Conservation (phyloP, 2,113 vertebrate species). For the Cololabis saira region DNA sequence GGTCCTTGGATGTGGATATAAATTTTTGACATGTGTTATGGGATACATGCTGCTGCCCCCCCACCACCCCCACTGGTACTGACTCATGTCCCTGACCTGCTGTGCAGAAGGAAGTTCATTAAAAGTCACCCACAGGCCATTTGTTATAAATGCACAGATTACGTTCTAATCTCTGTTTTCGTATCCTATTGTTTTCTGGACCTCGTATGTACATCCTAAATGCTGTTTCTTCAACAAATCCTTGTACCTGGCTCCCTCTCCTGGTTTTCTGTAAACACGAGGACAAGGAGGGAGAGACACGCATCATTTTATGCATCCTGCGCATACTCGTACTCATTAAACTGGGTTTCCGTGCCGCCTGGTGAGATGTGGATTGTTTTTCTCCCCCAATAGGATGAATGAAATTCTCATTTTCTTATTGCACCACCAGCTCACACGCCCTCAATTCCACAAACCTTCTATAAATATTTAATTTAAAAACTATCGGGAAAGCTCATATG, state of each 20-base stretch:
- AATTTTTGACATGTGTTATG: constrained; percentile 56
- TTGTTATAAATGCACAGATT: not conserved
- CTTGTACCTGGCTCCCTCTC: constrained; percentile 80
- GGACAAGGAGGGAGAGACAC: not conserved
- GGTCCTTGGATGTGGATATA: constrained; percentile 32
- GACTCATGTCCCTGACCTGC: not conserved
- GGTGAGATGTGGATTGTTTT: not conserved
- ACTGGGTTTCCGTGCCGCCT: too few relatives aligned
- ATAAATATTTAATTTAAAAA: too few relatives aligned
- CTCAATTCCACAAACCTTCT: too few relatives aligned
- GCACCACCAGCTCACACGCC: too few relatives aligned
- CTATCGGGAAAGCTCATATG: too few relatives aligned
- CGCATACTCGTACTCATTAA: not conserved
- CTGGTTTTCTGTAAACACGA: constrained; percentile 62
- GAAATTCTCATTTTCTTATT: too few relatives aligned
- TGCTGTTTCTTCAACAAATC: constrained; percentile 41
- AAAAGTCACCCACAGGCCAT: not conserved
- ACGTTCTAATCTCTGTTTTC: not conserved
- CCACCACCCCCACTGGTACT: not conserved
- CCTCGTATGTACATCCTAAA: constrained; percentile 8
- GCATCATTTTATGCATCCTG: not conserved
- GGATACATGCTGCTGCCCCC: constrained; percentile 21
- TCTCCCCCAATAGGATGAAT: too few relatives aligned
- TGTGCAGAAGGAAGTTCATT: not conserved
- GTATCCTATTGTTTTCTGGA: constrained; percentile 13